Evolutionary conservation across 2,888 invertebrate species (phyloP).

Genomic region (Galeopsomyia nigrocyanea): DNA sequence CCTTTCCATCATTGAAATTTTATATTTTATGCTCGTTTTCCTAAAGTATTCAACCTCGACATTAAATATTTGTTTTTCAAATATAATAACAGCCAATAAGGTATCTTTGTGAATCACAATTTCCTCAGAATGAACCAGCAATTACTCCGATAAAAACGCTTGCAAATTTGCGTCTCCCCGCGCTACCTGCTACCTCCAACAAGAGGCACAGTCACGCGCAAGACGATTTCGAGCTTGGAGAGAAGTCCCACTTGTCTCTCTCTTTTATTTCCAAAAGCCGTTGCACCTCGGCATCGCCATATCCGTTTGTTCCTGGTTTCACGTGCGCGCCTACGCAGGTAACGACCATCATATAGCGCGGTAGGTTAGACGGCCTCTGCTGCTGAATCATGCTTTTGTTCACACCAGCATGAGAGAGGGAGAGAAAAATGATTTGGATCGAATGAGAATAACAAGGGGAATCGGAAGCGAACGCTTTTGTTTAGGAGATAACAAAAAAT

Average conservation of each 20-base stretch:
- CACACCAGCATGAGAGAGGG: neutral
- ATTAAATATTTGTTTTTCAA: no score
- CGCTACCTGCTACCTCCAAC: no score
- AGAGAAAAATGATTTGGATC: neutral
- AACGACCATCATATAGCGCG: neutral
- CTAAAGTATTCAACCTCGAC: no score
- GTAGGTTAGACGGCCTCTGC: neutral
- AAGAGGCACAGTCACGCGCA: no score
- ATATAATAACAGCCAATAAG: no score
- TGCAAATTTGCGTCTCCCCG: no score
- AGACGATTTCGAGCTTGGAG: neutral
- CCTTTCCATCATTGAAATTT: no score
- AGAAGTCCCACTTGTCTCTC: neutral
- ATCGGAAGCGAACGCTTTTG: neutral
- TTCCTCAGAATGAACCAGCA: no score
- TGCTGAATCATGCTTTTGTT: constrained; percentile 24
- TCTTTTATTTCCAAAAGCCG: constrained; percentile 11
- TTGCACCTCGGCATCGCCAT: constrained; percentile 12
- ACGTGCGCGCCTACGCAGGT: constrained; percentile 16
- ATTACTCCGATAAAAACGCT: no score
- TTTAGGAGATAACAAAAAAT: neutral
- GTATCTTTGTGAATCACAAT: no score
- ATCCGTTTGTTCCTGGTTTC: neutral
- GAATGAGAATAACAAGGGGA: neutral
- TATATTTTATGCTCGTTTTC: no score